Conservation (phyloP, 2,113 vertebrate species). For the Fulmarus glacialis region DNA sequence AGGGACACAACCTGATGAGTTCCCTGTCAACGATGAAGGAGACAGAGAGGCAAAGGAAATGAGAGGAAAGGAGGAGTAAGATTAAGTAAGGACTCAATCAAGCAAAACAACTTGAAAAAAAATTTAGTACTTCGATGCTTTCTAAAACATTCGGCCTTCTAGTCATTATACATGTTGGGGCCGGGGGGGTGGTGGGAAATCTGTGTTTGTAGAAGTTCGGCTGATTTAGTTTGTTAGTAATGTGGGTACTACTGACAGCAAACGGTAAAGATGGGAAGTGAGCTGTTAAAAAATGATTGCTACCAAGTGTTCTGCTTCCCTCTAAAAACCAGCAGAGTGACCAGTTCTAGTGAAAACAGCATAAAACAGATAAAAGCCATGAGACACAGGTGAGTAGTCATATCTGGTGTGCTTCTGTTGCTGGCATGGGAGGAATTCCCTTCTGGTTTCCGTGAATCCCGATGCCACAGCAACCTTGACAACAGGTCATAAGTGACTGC, state of each 20-base stretch:
- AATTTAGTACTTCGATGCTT: background rate
- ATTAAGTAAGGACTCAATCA: background rate
- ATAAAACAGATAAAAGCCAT: background rate
- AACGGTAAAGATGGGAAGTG: background rate
- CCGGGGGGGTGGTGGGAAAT: too few relatives aligned
- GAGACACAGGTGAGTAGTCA: background rate
- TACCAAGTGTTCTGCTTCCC: background rate
- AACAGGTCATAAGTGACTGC: background rate
- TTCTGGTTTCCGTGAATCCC: background rate
- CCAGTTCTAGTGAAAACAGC: background rate
- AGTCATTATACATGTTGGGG: background rate
- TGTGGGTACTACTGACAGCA: background rate
- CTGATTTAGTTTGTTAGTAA: background rate
- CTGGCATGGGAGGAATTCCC: background rate
- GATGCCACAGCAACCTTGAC: background rate
- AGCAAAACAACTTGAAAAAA: background rate
- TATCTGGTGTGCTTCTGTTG: rapidly evolving
- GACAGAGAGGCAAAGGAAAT: background rate
- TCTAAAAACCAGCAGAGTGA: background rate
- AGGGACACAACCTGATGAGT: background rate
- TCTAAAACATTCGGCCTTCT: background rate
- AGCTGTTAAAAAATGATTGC: background rate
- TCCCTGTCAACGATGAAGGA: background rate
- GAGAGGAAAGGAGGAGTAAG: background rate
- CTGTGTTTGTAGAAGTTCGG: background rate